Conservation (phyloP, 2,888 invertebrate genomes). For the Mechanitis messenoides region DNA sequence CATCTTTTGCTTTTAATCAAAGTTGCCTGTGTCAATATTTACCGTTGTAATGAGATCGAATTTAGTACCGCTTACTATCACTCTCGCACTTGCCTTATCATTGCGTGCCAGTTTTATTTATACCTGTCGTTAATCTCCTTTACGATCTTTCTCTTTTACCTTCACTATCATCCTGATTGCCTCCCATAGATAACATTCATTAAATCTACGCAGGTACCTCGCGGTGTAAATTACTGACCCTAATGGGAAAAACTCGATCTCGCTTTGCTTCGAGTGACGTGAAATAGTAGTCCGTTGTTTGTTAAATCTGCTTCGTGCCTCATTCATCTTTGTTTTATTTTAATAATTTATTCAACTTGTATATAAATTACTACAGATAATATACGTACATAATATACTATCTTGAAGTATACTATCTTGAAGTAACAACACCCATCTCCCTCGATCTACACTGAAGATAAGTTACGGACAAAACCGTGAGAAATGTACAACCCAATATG, state of each 20-base stretch:
- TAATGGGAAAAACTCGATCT: slow-evolving; percentile 16
- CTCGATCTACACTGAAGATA: too few species aligned
- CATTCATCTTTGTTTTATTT: background rate
- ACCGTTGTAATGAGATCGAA: slow-evolving; percentile 14
- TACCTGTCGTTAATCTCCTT: slow-evolving; percentile 28
- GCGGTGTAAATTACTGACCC: slow-evolving; percentile 21
- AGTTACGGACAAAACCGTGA: too few species aligned
- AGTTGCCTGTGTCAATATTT: slow-evolving; percentile 15
- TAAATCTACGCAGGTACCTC: slow-evolving; percentile 24
- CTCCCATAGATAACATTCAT: slow-evolving; percentile 27
- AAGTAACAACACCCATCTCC: background rate
- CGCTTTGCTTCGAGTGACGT: slow-evolving; percentile 1
- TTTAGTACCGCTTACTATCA: slow-evolving; percentile 16
- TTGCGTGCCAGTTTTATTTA: slow-evolving; percentile 26
- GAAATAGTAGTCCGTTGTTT: slow-evolving; percentile 2
- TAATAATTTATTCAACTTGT: background rate
- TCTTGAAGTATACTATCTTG: too few species aligned
- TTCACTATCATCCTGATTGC: slow-evolving; percentile 29
- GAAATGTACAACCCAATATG: too few species aligned
- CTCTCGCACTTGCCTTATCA: slow-evolving; percentile 20
- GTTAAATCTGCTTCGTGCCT: background rate
- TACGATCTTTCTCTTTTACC: slow-evolving; percentile 28
- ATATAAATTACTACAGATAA: background rate
- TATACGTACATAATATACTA: too few species aligned
- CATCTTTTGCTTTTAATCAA: background rate